Evolutionary conservation across 1,140 invertebrate species (phyloP).

Genomic region (Conus betulinus): DNA sequence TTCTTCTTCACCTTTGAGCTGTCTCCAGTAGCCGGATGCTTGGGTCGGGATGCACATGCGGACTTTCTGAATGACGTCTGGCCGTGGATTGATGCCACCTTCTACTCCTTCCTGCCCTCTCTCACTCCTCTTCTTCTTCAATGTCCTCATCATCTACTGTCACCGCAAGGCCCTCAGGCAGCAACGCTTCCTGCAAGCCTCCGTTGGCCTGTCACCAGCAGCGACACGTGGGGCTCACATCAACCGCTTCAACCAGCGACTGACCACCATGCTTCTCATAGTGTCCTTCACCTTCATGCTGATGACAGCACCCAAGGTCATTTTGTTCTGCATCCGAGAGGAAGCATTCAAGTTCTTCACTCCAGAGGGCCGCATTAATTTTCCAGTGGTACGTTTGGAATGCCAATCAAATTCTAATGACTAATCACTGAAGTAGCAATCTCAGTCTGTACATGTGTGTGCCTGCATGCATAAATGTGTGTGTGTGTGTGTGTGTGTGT

Average conservation of each 20-base stretch:
- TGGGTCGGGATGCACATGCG: constrained; percentile 35
- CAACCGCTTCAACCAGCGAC: constrained; percentile 45
- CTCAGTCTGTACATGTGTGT: too few species aligned
- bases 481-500: too few species aligned
- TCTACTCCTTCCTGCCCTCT: constrained; percentile 69
- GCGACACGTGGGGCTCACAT: not conserved
- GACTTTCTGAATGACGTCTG: constrained; percentile 53
- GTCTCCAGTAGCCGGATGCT: constrained; percentile 36
- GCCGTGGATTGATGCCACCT: constrained; percentile 66
- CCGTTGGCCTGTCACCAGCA: not conserved
- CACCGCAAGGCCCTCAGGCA: constrained; percentile 49
- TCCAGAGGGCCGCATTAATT: constrained; percentile 40
- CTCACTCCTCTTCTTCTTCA: constrained; percentile 61
- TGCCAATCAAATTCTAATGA: too few species aligned
- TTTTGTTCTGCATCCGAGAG: constrained; percentile 54
- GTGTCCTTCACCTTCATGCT: constrained; percentile 62
- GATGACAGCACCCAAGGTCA: constrained; percentile 55
- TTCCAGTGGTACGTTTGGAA: constrained; percentile 32
- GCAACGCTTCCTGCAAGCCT: constrained; percentile 39
- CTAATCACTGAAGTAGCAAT: too few species aligned
- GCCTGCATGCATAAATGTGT: too few species aligned
- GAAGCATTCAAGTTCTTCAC: constrained; percentile 50
- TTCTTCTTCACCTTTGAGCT: constrained; percentile 56
- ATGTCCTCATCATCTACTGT: constrained; percentile 63
- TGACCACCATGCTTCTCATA: constrained; percentile 60